Evolutionary conservation across 2,797 vertebrate species (phyloP), one percentile per base, ranked within the genome.

Genomic region (Chrysolophus pictus): DNA sequence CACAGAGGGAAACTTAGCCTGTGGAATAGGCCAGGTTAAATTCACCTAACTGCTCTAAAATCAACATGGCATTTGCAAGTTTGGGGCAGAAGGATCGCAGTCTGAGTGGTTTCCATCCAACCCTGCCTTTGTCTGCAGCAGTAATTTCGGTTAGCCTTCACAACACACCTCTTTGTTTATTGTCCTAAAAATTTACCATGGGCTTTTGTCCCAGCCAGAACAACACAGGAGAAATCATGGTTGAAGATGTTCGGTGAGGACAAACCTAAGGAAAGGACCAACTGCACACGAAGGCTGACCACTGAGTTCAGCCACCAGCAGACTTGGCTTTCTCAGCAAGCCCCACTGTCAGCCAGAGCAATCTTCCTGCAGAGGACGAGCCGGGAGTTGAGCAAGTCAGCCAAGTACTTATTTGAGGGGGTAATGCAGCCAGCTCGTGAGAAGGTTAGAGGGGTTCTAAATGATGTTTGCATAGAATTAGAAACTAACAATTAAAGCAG

Each of bases 401-500:
- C 22, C 70, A 72, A 4, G 0, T 44, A 58, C n/a, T 33, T 21
- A 12, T 91, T 73, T 78, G 85, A 82, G 68, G 68, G 72, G 84
- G 58, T 79, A 93, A 90, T 22, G 41, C 53, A 78, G 53, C 82
- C 79, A 85, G 44, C 60, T 26, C 3, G 0, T 33, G 87, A 91
- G 86, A 79, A 95, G 70, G 91, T 64, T 88, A 76, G 29, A 59
- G 49, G 31, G 19, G 26, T 73, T 88, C 90, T 16, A 88, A 92
- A 76, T 63, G 3, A 68, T 95, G 94, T 94, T 96, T 95, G 82
- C 87, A 84, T 73, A 84, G 84, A 95, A 94, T 95, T 93, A 94
- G 73, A 94, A 95, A 96, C 83, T 81, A 92, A 95, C 95, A 93
- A 97, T 96, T 96, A 95, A 96, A 93, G 90, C 89, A 91, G 85